These are phyloP conservation scores for Diorhabda sublineata DNA, from an alignment of 1,140 invertebrate genomes.

Conservation along the genomic window DNA sequence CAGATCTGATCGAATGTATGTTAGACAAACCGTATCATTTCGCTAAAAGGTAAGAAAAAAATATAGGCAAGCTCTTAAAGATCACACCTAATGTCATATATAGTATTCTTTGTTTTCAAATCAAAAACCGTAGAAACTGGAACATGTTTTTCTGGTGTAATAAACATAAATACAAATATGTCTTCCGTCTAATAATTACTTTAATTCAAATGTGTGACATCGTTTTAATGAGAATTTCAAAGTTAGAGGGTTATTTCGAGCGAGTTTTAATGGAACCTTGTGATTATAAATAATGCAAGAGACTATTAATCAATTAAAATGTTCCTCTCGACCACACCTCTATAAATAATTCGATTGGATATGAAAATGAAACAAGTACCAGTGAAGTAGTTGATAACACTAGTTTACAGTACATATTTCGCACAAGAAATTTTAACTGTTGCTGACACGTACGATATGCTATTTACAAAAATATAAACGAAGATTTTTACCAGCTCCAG, in stretches of 20 bases:
- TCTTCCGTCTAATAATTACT: neutral
- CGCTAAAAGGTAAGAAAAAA: neutral
- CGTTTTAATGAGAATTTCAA: neutral
- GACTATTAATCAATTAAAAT: constrained; percentile 8
- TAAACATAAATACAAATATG: neutral
- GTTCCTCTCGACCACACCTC: constrained; percentile 5
- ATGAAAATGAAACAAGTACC: neutral
- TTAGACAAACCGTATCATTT: neutral
- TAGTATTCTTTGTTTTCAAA: too few species aligned
- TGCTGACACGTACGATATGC: too few species aligned
- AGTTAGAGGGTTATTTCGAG: neutral
- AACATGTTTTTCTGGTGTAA: too few species aligned
- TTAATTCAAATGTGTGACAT: neutral
- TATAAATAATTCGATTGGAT: neutral
- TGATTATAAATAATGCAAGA: constrained; percentile 6
- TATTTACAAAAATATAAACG: too few species aligned
- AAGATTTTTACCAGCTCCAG: too few species aligned
- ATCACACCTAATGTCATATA: too few species aligned
- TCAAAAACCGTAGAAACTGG: too few species aligned
- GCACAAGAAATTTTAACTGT: too few species aligned
- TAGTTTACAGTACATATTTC: too few species aligned
- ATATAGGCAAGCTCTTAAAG: neutral
- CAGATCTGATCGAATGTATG: neutral
- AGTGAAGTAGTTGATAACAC: too few species aligned
- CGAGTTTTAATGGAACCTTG: constrained; percentile 4